phyloP scores from a whole-genome alignment of 2,888 invertebrate genomes.

The Frankliniella intonsa region DNA sequence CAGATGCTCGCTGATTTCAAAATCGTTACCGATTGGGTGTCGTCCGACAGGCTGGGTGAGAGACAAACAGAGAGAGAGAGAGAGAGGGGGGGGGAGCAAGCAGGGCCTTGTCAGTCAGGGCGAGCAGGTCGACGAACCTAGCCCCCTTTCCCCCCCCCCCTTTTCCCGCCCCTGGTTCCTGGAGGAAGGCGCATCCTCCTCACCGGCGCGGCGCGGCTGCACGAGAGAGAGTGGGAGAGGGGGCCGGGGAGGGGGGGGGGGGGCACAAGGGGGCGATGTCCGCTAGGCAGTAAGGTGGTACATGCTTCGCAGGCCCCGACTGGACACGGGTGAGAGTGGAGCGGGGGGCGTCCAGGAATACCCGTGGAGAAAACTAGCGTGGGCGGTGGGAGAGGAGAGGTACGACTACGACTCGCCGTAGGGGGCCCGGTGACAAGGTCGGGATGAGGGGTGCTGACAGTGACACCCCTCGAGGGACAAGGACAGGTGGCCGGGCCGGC shows the following conservation, averaged over 20 bases:
- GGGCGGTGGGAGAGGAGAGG: too few relatives aligned
- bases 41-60: not conserved
- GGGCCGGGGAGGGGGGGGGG: conserved; percentile 8
- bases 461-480: too few relatives aligned
- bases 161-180: conserved; percentile 20
- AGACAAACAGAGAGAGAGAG: not conserved
- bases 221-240: not conserved
- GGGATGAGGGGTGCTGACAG: too few relatives aligned
- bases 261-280: conserved; percentile 31
- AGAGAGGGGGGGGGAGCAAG: not conserved
- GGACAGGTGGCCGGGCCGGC: not conserved
- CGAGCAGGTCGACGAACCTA: not conserved
- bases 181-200: conserved; percentile 30
- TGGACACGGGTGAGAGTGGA: too few relatives aligned
- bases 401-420: too few relatives aligned
- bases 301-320: not conserved
- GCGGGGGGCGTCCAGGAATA: too few relatives aligned
- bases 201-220: not conserved
- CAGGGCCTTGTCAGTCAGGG: not conserved
- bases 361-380: too few relatives aligned
- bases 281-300: not conserved
- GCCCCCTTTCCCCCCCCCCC: not conserved
- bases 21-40: not conserved
- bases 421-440: too few relatives aligned
- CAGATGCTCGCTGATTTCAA: not conserved